A percentile compares a stretch with the other conserved stretches of the same genome.
phyloP scores from a whole-genome alignment of 2,113 vertebrate species.

The Equus quagga region DNA sequence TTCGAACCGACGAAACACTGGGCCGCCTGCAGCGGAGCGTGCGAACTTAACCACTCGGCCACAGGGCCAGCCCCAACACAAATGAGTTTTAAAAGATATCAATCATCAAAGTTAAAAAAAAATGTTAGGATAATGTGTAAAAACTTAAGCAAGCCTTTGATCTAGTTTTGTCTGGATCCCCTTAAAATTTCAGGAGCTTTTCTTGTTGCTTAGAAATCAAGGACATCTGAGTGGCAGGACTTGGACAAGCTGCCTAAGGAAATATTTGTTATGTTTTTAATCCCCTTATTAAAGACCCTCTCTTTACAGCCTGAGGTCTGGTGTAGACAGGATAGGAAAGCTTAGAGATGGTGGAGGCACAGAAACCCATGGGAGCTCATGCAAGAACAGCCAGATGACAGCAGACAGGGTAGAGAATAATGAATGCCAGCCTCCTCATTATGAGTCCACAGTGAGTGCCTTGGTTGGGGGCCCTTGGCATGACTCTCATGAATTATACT shows the following conservation, averaged over 20 bases:
- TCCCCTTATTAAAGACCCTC: not conserved
- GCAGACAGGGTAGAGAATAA: not conserved
- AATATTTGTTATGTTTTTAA: not conserved
- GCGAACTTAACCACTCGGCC: too few relatives aligned
- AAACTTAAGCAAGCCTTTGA: not conserved
- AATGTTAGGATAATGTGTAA: constrained; percentile 8
- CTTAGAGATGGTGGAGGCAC: not conserved
- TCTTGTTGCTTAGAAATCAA: not conserved
- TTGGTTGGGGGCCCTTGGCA: not conserved
- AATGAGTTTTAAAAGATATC: not conserved
- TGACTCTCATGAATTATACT: not conserved
- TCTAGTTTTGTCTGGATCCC: not conserved
- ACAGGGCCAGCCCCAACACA: not conserved
- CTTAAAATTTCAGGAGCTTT: constrained; percentile 42
- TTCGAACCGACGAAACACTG: too few relatives aligned
- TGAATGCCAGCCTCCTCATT: not conserved
- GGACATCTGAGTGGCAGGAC: not conserved
- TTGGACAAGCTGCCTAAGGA: not conserved
- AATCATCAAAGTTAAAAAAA: not conserved
- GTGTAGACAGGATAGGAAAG: not conserved
- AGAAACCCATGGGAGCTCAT: not conserved
- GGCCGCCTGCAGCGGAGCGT: too few relatives aligned
- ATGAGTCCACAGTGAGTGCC: not conserved
- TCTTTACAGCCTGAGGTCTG: not conserved
- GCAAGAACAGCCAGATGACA: not conserved